A percentile compares a stretch with the other conserved stretches of the same genome.
phyloP scores from a whole-genome alignment of 2,113 vertebrate genomes.

The Daubentonia madagascariensis region DNA sequence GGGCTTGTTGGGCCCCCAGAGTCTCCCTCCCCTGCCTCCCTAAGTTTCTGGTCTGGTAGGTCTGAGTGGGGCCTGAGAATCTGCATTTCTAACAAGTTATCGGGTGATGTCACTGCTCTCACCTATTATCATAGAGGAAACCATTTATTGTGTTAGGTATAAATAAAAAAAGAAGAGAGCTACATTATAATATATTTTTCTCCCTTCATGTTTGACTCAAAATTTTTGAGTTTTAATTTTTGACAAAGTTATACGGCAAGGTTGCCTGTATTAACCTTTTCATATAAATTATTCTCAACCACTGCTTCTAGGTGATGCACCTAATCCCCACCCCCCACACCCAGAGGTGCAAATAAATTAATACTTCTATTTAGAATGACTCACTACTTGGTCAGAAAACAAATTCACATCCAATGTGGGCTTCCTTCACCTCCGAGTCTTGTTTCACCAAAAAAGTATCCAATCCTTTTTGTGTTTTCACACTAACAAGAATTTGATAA shows the following conservation, averaged over 20 bases:
- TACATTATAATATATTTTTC: not conserved
- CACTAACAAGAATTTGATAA: slow-evolving; percentile 30
- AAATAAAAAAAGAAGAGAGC: not conserved
- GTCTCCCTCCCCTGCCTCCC: not conserved
- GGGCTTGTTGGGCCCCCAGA: not conserved
- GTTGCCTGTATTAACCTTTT: not conserved
- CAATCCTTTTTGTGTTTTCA: not conserved
- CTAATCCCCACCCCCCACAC: not conserved
- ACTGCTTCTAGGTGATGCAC: not conserved
- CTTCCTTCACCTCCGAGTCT: not conserved
- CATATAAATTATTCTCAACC: not conserved
- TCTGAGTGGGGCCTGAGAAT: not conserved
- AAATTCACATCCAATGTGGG: slow-evolving; percentile 3
- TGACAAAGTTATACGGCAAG: not conserved
- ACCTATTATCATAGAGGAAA: not conserved
- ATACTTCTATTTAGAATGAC: slow-evolving; percentile 24
- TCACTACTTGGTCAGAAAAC: slow-evolving; percentile 54
- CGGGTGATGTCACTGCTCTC: not conserved
- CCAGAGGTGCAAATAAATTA: not conserved
- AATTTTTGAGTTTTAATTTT: slow-evolving; percentile 4
- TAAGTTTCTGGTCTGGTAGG: not conserved
- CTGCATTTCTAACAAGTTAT: not conserved
- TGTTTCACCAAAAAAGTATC: not conserved
- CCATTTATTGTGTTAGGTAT: not conserved
- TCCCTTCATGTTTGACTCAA: not conserved